A percentile compares a stretch with the other conserved stretches of the same genome.
Evolutionary conservation across 2,797 vertebrate genomes (phyloP).

Genomic region (Micrastur ruficollis): DNA sequence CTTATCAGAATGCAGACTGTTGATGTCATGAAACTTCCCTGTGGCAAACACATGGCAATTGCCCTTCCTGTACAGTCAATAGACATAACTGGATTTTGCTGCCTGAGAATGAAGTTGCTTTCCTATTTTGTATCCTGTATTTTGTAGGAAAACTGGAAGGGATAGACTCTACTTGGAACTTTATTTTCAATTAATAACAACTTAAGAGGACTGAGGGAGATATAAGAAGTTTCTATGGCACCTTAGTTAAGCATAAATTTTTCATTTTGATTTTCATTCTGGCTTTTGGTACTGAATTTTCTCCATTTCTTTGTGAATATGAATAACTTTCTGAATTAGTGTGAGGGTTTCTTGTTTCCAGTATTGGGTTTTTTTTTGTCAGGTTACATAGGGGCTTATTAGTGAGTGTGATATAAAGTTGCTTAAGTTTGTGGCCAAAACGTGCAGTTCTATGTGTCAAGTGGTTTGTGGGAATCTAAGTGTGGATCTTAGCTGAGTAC

Average conservation of each 20-base stretch:
- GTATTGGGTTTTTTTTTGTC: background rate
- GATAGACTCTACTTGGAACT: conserved; percentile 39
- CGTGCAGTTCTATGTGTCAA: background rate
- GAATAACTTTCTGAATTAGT: background rate
- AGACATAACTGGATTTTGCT: conserved; percentile 29
- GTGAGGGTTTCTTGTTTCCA: background rate
- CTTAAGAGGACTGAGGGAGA: conserved; percentile 54
- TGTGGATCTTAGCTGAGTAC: background rate
- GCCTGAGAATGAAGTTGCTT: conserved; percentile 52
- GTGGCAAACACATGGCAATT: background rate
- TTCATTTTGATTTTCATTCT: conserved; percentile 20
- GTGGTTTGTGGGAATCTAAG: background rate
- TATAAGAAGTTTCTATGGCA: conserved; percentile 15
- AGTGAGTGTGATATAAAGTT: background rate
- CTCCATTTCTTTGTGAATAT: background rate
- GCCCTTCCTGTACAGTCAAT: background rate
- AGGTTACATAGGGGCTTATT: background rate
- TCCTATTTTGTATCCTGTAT: conserved; percentile 51
- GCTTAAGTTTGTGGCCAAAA: background rate
- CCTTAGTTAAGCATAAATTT: conserved; percentile 31
- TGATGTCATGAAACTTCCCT: background rate
- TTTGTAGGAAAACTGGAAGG: conserved; percentile 45
- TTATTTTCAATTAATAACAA: conserved; percentile 71
- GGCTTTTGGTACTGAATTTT: background rate
- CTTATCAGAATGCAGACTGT: background rate